These are phyloP conservation scores for Saccostrea echinata DNA, from an alignment of 1,140 invertebrate species.

Conservation along the genomic window DNA sequence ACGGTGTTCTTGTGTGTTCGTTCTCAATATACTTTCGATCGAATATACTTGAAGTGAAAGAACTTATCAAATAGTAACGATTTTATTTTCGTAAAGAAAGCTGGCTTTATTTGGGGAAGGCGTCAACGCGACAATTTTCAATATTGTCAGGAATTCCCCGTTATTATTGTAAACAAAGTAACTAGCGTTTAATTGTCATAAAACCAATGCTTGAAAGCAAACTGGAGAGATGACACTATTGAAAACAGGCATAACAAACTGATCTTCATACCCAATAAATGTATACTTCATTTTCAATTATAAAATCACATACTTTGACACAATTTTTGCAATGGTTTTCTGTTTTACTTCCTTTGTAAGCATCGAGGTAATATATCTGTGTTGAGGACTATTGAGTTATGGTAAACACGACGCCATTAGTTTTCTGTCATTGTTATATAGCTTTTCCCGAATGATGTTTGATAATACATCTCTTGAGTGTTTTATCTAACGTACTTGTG, in stretches of 20 bases:
- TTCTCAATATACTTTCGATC: background rate
- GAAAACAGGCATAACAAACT: background rate
- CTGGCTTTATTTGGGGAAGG: background rate
- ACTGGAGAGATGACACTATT: background rate
- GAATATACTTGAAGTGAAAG: background rate
- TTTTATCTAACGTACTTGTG: background rate
- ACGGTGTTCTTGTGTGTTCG: background rate
- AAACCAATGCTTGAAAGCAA: background rate
- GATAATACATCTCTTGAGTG: background rate
- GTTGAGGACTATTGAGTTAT: background rate
- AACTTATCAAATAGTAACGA: constrained; percentile 18
- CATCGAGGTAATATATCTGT: background rate
- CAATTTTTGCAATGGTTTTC: background rate
- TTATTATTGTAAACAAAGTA: background rate
- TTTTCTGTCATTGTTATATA: background rate
- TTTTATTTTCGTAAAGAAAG: background rate
- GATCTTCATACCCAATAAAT: background rate
- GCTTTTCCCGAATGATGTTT: background rate
- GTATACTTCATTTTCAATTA: constrained; percentile 10
- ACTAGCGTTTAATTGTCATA: background rate
- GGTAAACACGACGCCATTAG: background rate
- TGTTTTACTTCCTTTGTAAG: background rate
- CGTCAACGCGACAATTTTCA: background rate
- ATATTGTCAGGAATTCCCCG: background rate
- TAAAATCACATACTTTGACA: background rate